Conservation (phyloP, 2,113 vertebrate species). For the Donacobius atricapilla region DNA sequence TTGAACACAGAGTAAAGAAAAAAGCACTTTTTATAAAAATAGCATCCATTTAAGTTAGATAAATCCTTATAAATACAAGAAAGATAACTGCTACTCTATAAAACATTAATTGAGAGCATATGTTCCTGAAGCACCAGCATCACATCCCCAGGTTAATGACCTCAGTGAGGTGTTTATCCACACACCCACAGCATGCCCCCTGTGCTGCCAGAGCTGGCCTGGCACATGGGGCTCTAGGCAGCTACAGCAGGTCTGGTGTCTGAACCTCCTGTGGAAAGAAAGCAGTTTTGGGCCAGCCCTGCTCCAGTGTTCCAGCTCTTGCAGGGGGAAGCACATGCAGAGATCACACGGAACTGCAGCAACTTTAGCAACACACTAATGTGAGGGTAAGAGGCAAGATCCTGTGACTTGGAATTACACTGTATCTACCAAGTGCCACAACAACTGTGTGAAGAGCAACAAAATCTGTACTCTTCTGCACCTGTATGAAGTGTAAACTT, state of each 20-base stretch:
- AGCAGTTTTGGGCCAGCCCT: background rate
- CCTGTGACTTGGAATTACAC: conserved; percentile 49
- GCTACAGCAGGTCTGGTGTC: background rate
- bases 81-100: conserved; percentile 25
- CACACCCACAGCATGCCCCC: background rate
- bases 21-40: conserved; percentile 71
- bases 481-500: conserved; percentile 57
- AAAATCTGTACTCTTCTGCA: conserved; percentile 8
- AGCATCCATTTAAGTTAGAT: conserved; percentile 53
- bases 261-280: background rate
- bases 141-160: conserved; percentile 10
- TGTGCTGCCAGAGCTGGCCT: background rate
- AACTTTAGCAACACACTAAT: background rate
- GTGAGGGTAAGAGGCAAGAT: conserved; percentile 22
- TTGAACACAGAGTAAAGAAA: background rate
- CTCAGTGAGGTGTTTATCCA: conserved; percentile 1
- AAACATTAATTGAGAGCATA: conserved; percentile 40
- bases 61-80: conserved; percentile 71
- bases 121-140: conserved; percentile 64
- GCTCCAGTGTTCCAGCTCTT: background rate
- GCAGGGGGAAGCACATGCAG: background rate
- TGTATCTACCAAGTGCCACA: conserved; percentile 17
- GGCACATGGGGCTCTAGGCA: background rate
- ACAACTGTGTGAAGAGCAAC: conserved; percentile 18
- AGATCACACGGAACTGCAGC: background rate